Percentiles rank a stretch among this genome's conserved stretches.
phyloP scores from a whole-genome alignment of 2,113 vertebrate species.

The Oenanthe oenanthe region DNA sequence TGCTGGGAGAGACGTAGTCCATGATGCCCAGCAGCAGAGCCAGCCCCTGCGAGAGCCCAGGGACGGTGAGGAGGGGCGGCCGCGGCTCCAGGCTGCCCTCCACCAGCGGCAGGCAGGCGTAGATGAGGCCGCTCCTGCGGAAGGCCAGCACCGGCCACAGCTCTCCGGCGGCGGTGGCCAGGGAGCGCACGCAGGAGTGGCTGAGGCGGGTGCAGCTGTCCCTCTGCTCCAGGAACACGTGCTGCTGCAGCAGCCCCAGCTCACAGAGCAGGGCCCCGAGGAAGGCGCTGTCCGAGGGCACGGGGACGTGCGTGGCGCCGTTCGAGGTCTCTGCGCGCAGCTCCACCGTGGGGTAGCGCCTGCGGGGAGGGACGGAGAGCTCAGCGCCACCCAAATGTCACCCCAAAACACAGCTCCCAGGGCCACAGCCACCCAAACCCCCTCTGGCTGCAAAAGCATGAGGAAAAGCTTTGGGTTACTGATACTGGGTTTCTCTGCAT shows the following conservation, averaged over 20 bases:
- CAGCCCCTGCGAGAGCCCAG: slow-evolving; percentile 87
- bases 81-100: slow-evolving; percentile 80
- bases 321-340: slow-evolving; percentile 81
- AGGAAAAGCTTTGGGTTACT: neutral
- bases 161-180: slow-evolving; percentile 69
- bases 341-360: slow-evolving; percentile 89
- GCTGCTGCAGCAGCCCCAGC: slow-evolving; percentile 80
- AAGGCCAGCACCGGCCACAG: slow-evolving; percentile 90
- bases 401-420: neutral
- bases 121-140: slow-evolving; percentile 79
- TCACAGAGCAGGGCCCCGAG: slow-evolving; percentile 85
- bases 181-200: slow-evolving; percentile 76
- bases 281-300: slow-evolving; percentile 84
- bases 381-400: neutral
- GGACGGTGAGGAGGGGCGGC: slow-evolving; percentile 81
- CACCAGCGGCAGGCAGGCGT: slow-evolving; percentile 86
- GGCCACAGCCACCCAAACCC: neutral
- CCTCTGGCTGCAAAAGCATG: neutral
- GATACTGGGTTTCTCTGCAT: neutral
- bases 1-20: slow-evolving; percentile 79
- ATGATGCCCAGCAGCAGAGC: slow-evolving; percentile 83
- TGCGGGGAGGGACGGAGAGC: slow-evolving; percentile 45
- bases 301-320: slow-evolving; percentile 75
- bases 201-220: slow-evolving; percentile 85
- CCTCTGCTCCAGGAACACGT: slow-evolving; percentile 77